Conservation (phyloP, 2,113 vertebrate genomes). For the Collichthys lucidus region DNA sequence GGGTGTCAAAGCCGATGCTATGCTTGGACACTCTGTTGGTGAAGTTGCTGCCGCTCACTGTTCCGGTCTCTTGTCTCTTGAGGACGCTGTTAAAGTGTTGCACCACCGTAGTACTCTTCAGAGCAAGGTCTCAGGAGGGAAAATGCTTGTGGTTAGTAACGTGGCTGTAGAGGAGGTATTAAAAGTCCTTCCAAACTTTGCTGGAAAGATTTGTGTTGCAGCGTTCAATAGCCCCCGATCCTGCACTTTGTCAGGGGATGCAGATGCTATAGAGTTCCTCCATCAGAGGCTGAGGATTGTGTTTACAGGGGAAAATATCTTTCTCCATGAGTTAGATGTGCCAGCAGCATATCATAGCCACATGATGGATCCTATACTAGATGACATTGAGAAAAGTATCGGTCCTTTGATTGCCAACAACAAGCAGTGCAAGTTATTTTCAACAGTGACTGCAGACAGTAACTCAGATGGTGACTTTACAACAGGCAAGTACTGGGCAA, state of each 20-base stretch:
- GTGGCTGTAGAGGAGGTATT: slow-evolving; percentile 81
- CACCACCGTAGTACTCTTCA: slow-evolving; percentile 86
- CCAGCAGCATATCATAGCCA: slow-evolving; percentile 89
- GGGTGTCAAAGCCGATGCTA: slow-evolving; percentile 83
- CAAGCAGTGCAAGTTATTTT: slow-evolving; percentile 83
- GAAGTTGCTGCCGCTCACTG: slow-evolving; percentile 89
- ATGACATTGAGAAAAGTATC: slow-evolving; percentile 78
- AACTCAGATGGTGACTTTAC: slow-evolving; percentile 81
- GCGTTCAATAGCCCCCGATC: slow-evolving; percentile 89
- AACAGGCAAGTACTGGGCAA: slow-evolving; percentile 87
- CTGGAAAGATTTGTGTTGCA: slow-evolving; percentile 84
- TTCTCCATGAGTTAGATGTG: slow-evolving; percentile 84
- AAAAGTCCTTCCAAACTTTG: slow-evolving; percentile 71
- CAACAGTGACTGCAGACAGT: slow-evolving; percentile 84
- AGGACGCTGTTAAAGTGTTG: slow-evolving; percentile 89
- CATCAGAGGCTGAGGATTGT: slow-evolving; percentile 74
- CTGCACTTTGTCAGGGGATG: slow-evolving; percentile 88
- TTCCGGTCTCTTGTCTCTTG: slow-evolving; percentile 87
- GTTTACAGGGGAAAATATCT: slow-evolving; percentile 80
- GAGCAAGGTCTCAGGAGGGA: slow-evolving; percentile 82
- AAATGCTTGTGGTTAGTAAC: slow-evolving; percentile 89
- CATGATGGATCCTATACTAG: slow-evolving; percentile 87
- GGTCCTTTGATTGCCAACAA: slow-evolving; percentile 67
- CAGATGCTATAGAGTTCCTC: slow-evolving; percentile 76
- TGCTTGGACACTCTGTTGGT: slow-evolving; percentile 87